Conservation (phyloP, 2,888 invertebrate genomes). For the Operophtera brumata region DNA sequence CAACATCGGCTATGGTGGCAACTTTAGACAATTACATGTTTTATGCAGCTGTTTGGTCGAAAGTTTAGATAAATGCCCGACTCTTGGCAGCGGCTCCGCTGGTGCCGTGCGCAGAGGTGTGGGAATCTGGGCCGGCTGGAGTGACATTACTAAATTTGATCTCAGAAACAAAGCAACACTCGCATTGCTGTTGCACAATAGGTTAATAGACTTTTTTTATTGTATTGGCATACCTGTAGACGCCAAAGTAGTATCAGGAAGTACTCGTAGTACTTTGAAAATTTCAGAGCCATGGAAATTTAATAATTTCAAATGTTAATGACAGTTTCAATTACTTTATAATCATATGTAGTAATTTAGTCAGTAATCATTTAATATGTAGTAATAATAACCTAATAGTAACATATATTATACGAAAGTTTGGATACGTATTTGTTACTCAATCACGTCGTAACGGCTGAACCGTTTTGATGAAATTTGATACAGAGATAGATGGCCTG, state of each 20-base stretch:
- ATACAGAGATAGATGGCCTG: no score
- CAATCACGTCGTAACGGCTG: no score
- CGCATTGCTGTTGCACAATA: constrained; percentile 38
- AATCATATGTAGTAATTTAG: no score
- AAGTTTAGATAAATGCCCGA: constrained; percentile 38
- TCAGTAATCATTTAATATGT: no score
- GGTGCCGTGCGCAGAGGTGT: constrained; percentile 77
- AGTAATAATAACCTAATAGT: no score
- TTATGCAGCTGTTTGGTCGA: constrained; percentile 27
- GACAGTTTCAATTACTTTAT: not conserved
- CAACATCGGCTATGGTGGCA: constrained; percentile 13
- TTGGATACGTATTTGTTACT: no score
- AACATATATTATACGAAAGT: no score
- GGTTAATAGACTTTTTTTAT: constrained; percentile 22
- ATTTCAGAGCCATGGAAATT: not conserved
- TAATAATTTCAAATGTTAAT: not conserved
- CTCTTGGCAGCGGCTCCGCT: constrained; percentile 65
- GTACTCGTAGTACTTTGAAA: not conserved
- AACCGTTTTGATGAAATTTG: no score
- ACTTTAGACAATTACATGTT: constrained; percentile 27
- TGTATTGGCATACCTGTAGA: constrained; percentile 18
- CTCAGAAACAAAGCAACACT: constrained; percentile 65
- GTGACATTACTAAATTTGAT: constrained; percentile 80
- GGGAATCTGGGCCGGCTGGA: constrained; percentile 78
- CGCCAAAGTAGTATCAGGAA: not conserved